Evolutionary conservation across 1,140 invertebrate species (phyloP).

Genomic region (Mercenaria mercenaria): DNA sequence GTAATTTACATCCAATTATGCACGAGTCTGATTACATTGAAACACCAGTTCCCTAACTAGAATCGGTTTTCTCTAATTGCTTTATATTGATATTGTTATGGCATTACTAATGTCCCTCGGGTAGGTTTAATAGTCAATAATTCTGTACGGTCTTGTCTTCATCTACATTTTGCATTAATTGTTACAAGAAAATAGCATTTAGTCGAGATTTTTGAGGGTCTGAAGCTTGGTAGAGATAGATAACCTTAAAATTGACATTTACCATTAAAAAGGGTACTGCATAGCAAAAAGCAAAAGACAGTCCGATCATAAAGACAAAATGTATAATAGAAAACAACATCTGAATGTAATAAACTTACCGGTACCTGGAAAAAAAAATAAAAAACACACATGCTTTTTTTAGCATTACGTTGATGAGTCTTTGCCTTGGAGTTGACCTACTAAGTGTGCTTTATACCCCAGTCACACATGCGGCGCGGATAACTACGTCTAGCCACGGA

Average conservation of each 20-base stretch:
- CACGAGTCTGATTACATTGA: background rate
- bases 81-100: background rate
- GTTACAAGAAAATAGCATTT: background rate
- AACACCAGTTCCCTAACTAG: background rate
- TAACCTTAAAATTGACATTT: background rate
- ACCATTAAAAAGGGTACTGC: too few relatives aligned
- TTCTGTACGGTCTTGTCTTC: background rate
- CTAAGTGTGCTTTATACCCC: too few relatives aligned
- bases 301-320: too few relatives aligned
- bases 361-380: too few relatives aligned
- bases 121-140: background rate
- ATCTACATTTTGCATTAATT: background rate
- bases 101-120: background rate
- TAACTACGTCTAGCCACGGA: too few relatives aligned
- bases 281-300: too few relatives aligned
- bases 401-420: too few relatives aligned
- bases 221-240: background rate
- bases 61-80: background rate
- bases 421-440: too few relatives aligned
- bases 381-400: too few relatives aligned
- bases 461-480: too few relatives aligned
- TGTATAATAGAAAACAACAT: too few relatives aligned
- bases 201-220: background rate
- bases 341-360: too few relatives aligned
- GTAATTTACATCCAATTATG: conserved; percentile 21